Evolutionary conservation across 2,113 vertebrate species (phyloP).

Genomic region (Sceloporus undulatus): DNA sequence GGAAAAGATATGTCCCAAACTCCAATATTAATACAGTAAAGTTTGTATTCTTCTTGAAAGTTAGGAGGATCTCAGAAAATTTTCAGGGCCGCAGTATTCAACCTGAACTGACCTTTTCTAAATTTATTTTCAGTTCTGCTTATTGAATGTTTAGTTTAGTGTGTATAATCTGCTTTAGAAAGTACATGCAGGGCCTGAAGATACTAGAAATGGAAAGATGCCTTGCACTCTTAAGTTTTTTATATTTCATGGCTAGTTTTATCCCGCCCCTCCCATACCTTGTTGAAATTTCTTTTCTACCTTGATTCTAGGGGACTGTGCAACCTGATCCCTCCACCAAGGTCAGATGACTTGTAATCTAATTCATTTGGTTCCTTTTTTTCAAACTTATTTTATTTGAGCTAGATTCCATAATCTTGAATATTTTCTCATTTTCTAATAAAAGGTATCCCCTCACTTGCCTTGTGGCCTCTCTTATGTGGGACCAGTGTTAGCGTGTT

Average conservation of each 20-base stretch:
- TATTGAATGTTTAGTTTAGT: not conserved
- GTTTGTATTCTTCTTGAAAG: not conserved
- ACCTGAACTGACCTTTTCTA: not conserved
- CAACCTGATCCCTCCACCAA: constrained; percentile 35
- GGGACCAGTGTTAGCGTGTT: not conserved
- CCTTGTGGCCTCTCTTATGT: not conserved
- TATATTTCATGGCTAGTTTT: constrained; percentile 29
- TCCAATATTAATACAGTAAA: not conserved
- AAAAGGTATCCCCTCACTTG: not conserved
- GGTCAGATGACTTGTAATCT: constrained; percentile 41
- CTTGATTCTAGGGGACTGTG: constrained; percentile 37
- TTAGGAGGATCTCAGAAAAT: not conserved
- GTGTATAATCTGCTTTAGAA: not conserved
- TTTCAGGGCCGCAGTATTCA: not conserved
- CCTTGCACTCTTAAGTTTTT: not conserved
- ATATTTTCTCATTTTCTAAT: not conserved
- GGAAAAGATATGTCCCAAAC: not conserved
- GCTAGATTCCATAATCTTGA: not conserved
- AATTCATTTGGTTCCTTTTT: constrained; percentile 18
- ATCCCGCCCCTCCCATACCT: not conserved
- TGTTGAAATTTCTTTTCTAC: constrained; percentile 44
- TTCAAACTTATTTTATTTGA: constrained; percentile 10
- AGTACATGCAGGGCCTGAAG: not conserved
- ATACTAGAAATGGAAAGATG: not conserved
- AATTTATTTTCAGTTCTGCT: not conserved